Base-by-base conservation (phyloP, 2,888 invertebrate species). In the Pollenia angustigena region DNA sequence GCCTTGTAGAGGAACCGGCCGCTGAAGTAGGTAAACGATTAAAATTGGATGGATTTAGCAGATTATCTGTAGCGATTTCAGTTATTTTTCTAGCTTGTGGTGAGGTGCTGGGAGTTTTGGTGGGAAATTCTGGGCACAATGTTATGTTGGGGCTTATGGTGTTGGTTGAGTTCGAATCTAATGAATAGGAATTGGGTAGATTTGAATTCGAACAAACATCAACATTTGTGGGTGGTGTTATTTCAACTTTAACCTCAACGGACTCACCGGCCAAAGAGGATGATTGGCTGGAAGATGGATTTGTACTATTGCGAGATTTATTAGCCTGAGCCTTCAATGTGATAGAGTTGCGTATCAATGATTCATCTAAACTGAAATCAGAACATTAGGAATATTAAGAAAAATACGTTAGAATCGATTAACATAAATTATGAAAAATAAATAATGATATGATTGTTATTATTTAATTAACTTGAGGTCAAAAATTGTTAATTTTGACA, bases 341-440 rank as follows among this genome's bases (percentile, higher is more conserved):
- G 60, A 93, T 92, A 4, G 93, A 93, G 85, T 93, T 92, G 62
- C 93, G 91, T 52, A 96, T 95, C 62, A 95, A 91, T 66, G 94
- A 95, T 91, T 96, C 96, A 89, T 96, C 96, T 91, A 96, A 93
- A 64, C 95, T 95, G 91, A 40, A 74, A 84, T 9, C 0, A 32
- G 56, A 54, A 54, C 58, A 52, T 48, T 11, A 12, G 58, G 0
- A 11, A 44, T 69, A 68, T 7, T 11, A n/a, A 80, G n/a, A 71
- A 66, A 14, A 6, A 4, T 32, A 6, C 6, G 6, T 32, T 0
- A 32, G 32, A 32, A 32, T 32, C 6, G 4, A 32, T 6, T 32
- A 6, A 32, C 32, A 32, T 32, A 32, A 32, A 6, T 32, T 32
- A 32, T 32, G 32, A 32, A 32, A 32, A 32, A 32, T 32, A 32